Base-by-base conservation (phyloP, 2,797 vertebrate species). In the Microctenopoma steveboyesi region DNA sequence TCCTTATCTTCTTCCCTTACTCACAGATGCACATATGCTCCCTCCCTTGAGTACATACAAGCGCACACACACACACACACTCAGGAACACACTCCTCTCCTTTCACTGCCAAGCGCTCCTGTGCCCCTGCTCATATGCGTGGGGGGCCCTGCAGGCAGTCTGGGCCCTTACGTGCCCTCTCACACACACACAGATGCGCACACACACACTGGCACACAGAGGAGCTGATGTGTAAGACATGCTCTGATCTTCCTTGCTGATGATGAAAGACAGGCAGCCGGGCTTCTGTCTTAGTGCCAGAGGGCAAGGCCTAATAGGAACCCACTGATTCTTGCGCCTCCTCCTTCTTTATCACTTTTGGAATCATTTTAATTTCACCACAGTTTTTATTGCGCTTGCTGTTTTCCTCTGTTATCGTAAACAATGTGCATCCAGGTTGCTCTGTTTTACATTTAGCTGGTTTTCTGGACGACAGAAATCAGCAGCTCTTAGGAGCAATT, bases 101-200 rank as follows among this genome's bases (percentile, higher is more conserved):
- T 73, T 79, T 84, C 76, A 68, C 82, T 87, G 84, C 90, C 81
- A 90, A 86, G 84, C 66, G 49, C 84, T 90, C 80, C 83, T 86
- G 73, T 91, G 90, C 91, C 86, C 88, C 79, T 87, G 87, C 90
- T 90, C 87, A 90, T 92, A 89, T 93, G 91, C 74, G 90, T 92
- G 83, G 92, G 90, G 89, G 89, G 86, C 86, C 90, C 92, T 92
- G 88, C 88, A 92, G 91, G 92, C 92, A 90, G 92, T 92, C 92
- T 93, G 90, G 91, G 91, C 85, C 89, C 87, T 86, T 84, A 80
- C 66, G 80, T 89, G 89, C 87, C 88, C 91, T 84, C 76, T 85
- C 83, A 71, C 79, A 76, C 82, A 82, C 73, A 79, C 63, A 72
- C 65, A 75, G 35, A 85, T 43, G 51, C 28, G 65, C 72, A 69